Base-by-base conservation (phyloP, 2,113 vertebrate species). In the Eclectus roratus region DNA sequence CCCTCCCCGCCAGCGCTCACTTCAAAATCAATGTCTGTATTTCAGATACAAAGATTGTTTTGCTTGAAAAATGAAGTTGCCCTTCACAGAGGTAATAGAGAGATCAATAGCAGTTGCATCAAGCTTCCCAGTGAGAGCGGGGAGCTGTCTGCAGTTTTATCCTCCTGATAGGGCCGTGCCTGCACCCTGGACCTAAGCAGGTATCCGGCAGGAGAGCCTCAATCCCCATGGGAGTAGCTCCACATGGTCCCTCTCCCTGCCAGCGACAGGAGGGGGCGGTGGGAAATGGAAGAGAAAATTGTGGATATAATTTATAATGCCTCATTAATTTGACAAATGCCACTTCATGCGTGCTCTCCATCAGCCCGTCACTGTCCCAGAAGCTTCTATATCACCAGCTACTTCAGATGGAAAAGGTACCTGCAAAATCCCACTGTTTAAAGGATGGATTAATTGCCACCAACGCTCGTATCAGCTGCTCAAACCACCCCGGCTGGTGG, bases 241-340 rank as follows among this genome's bases (percentile, higher is more conserved):
- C 6, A 9, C 73, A 66, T 11, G 1, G 31, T 76, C 55, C 88
- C 88, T 73, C 74, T 80, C 85, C 63, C 71, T 70, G 70, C 78
- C 82, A 68, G 91, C 4, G 61, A 81, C 82, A 91, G 79, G 91
- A 97, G 93, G 72, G 93, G 85, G 90, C 9, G 52, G 91, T 10
- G 20, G 73, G 83, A 93, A 96, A 92, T 43, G 63, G 88, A 60
- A 97, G 92, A 93, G 89, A 83, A 95, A 94, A 92, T 79, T 80
- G 96, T 80, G 92, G 92, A 33, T 80, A 77, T 93, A 85, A 93
- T 95, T 97, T 96, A 88, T 86, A 81, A 94, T 50, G 94, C 93
- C 93, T 96, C 94, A 86, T 96, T 96, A 95, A 95, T 93, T 94
- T 95, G 96, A 95, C 90, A 90, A 96, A 94, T 80, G 93, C 76